Conservation (phyloP, 2,113 vertebrate genomes). For the Rattus rattus region DNA sequence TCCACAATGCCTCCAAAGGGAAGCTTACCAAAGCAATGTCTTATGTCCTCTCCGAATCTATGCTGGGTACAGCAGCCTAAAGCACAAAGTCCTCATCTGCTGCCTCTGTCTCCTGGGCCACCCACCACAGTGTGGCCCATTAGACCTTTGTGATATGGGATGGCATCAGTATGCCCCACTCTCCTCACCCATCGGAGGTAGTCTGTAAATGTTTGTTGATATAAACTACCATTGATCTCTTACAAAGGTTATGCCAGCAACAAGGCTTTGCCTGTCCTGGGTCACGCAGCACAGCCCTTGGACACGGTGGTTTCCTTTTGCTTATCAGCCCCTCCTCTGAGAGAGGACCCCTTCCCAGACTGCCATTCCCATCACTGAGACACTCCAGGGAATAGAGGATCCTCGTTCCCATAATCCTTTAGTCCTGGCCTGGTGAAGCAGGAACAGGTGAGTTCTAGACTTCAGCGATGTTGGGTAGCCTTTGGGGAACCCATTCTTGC, state of each 20-base stretch:
- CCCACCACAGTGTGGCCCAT: not conserved
- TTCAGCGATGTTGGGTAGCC: constrained; percentile 23
- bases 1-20: not conserved
- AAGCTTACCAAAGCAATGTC: not conserved
- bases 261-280: not conserved
- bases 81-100: not conserved
- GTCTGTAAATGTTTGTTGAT: not conserved
- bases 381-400: not conserved
- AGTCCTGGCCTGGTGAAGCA: not conserved
- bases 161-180: not conserved
- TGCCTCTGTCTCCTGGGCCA: not conserved
- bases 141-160: not conserved
- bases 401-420: not conserved
- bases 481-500: constrained; percentile 11
- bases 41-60: not conserved
- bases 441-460: not conserved
- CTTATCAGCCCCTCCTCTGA: not conserved
- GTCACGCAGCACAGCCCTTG: not conserved
- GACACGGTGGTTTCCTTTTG: not conserved
- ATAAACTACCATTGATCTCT: not conserved
- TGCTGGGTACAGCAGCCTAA: not conserved
- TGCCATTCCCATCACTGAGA: not conserved
- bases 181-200: not conserved
- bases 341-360: not conserved
- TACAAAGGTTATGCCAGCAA: not conserved